phyloP scores from a whole-genome alignment of 2,113 vertebrate species.

The Lanius ludovicianus region DNA sequence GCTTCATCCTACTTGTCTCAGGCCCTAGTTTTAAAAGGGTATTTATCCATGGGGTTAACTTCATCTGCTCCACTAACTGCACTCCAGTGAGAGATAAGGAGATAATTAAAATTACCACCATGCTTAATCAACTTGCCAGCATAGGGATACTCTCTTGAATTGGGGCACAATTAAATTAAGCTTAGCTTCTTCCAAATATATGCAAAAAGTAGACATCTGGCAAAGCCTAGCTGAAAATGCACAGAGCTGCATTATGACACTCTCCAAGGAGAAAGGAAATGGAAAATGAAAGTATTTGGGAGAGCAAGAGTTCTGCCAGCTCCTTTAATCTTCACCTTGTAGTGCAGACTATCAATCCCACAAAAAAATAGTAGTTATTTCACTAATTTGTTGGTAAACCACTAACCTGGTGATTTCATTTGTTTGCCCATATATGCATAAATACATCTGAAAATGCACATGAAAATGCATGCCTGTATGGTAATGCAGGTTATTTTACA shows the following conservation, averaged over 20 bases:
- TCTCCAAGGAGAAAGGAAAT: conserved; percentile 44
- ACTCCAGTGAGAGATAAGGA: conserved; percentile 53
- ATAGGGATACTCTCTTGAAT: conserved; percentile 53
- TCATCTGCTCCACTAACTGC: conserved; percentile 41
- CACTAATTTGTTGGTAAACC: background rate
- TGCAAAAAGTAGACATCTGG: conserved; percentile 47
- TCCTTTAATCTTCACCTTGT: background rate
- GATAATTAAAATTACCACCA: conserved; percentile 65
- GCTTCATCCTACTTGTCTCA: background rate
- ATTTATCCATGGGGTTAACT: conserved; percentile 34
- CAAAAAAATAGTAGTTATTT: background rate
- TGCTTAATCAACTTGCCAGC: conserved; percentile 61
- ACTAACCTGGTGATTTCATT: background rate
- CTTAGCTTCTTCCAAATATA: conserved; percentile 55
- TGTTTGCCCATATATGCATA: background rate
- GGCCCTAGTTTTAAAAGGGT: background rate
- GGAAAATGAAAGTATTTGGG: background rate
- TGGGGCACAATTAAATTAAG: conserved; percentile 56
- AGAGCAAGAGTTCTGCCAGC: background rate
- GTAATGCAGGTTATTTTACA: background rate
- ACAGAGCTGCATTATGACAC: background rate
- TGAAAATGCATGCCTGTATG: background rate
- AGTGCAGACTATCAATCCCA: background rate
- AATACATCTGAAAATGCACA: background rate
- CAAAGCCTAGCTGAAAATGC: conserved; percentile 33